A percentile compares a stretch with the other conserved stretches of the same genome.
phyloP scores from a whole-genome alignment of 30 jellyfish, hydroid and myxozoan species.

The Cassiopea andromeda region DNA sequence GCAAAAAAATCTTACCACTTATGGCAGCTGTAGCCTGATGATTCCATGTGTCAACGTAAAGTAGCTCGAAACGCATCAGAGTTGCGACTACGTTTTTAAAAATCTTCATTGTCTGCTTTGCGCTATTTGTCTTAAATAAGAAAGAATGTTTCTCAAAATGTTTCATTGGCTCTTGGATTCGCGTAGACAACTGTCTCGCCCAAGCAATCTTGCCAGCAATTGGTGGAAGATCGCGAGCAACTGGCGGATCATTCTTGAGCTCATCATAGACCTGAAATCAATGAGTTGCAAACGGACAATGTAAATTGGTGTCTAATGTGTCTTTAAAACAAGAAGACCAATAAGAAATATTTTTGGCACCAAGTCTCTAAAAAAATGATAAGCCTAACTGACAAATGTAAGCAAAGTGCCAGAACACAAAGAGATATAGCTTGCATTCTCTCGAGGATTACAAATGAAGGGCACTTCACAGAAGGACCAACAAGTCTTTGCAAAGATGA shows the following conservation, averaged over 20 bases:
- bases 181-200: constrained; percentile 86
- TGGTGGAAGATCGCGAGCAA: constrained; percentile 93
- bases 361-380: no score
- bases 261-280: constrained; percentile 78
- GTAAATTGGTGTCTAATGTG: background rate
- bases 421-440: no score
- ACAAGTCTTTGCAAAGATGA: no score
- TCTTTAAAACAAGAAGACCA: background rate
- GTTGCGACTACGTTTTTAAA: constrained; percentile 80
- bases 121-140: constrained; percentile 58
- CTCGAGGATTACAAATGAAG: no score
- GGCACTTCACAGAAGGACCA: no score
- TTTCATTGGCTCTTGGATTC: constrained; percentile 97
- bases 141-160: constrained; percentile 72
- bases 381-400: no score
- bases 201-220: constrained; percentile 96
- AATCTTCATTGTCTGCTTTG: constrained; percentile 45
- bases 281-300: background rate
- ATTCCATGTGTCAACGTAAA: constrained; percentile 74
- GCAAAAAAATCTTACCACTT: constrained; percentile 84
- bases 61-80: constrained; percentile 74
- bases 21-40: constrained; percentile 40
- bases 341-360: no score
- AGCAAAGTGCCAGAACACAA: no score
- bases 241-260: constrained; percentile 85